Base-by-base conservation (phyloP, 2,888 invertebrate genomes). In the Chaitophorus viminalis region DNA sequence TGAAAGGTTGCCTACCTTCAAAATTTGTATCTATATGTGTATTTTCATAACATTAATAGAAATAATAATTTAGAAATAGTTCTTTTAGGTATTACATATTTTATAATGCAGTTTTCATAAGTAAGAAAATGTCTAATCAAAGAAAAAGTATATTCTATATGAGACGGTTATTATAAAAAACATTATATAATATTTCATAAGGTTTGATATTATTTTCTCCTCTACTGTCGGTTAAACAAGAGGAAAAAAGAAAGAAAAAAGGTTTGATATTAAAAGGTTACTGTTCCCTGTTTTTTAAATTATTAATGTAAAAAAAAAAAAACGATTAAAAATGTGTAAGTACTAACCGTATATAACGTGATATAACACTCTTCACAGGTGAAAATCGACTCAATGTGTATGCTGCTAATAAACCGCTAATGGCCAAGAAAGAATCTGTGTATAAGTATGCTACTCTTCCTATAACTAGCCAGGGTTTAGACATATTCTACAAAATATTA, bases 401-500 rank as follows among this genome's bases (percentile, higher is more conserved):
- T 17, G 88, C 83, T 14, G 89, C 86, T 31, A 94, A 90, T 88
- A 94, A 92, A 1, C 94, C 94, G 89, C 94, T 94, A 29, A 94
- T 91, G 89, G 94, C 92, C 29, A 94, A 91, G 90, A 94, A 94
- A 78, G 93, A 93, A 90, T 94, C 94, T 0, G 94, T 94, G 90
- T 94, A 94, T 31, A 94, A 91, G 29, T 94, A 93, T 0, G 94
- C 93, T 5, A 93, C 93, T 65, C 94, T 92, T 11, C 93, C 94
- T 4, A 93, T 91, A 0, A 94, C 93, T 0, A 94, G 93, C 94
- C 94, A 94, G 0, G 93, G 92, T 92, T 92, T 90, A 65, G 91
- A 90, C 74, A 91, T 90, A 39, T 89, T 90, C 92, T 92, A 89
- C 78, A 91, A 90, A 88, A 89, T 88, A 60, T 79, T 60, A 3